Percentiles rank a stretch among this genome's conserved stretches.
Conservation (phyloP, 2,888 invertebrate species). For the Panzeria rudis region DNA sequence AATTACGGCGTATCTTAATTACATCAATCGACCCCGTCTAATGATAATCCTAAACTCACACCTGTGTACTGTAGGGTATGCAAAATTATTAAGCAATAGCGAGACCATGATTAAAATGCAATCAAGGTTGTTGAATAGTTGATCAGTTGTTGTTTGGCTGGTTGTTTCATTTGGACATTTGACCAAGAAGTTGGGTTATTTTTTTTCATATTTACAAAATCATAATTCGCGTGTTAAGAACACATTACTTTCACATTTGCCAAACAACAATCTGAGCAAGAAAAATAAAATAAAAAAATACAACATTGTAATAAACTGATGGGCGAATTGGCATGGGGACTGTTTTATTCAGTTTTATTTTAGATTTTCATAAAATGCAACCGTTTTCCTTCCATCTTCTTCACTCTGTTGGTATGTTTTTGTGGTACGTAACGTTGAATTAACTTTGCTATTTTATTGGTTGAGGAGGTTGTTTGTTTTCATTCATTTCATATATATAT, state of each 20-base stretch:
- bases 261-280: constrained; percentile 66
- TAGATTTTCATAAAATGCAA: constrained; percentile 63
- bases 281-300: constrained; percentile 28
- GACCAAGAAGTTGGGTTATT: constrained; percentile 35
- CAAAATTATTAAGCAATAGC: constrained; percentile 53
- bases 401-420: constrained; percentile 21
- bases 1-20: too few relatives aligned
- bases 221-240: constrained; percentile 81
- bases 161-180: constrained; percentile 32
- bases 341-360: constrained; percentile 47
- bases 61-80: constrained; percentile 27
- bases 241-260: constrained; percentile 82
- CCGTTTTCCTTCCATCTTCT: constrained; percentile 37
- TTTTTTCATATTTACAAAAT: constrained; percentile 76
- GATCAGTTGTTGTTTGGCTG: constrained; percentile 23
- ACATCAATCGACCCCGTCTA: too few relatives aligned
- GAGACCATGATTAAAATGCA: constrained; percentile 71
- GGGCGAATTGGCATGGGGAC: constrained; percentile 56
- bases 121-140: constrained; percentile 70
- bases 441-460: constrained; percentile 22
- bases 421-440: background rate
- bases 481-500: background rate
- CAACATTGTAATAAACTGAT: constrained; percentile 63
- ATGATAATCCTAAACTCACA: background rate
- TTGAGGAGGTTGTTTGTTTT: constrained; percentile 25